A percentile compares a stretch with the other conserved stretches of the same genome.
These are phyloP conservation scores for Hipposideros larvatus DNA, from an alignment of 2,797 vertebrate species.

Conservation along the genomic window DNA sequence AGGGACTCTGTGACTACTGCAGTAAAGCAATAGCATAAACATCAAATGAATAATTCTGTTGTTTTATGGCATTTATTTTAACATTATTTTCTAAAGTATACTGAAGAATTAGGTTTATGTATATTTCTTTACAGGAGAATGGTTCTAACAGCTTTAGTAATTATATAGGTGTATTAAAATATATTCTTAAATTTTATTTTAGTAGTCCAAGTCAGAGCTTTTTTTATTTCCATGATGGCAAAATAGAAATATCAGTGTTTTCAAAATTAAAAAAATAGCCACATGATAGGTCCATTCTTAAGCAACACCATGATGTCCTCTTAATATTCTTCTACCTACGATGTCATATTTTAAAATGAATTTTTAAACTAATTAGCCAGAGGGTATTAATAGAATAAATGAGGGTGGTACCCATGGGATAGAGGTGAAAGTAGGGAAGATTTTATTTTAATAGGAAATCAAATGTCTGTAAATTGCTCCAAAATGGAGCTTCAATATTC, in stretches of 20 bases:
- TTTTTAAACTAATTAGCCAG: neutral
- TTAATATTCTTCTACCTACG: neutral
- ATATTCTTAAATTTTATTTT: neutral
- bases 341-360: neutral
- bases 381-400: neutral
- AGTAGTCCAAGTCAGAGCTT: neutral
- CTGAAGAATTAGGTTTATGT: neutral
- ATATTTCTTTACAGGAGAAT: conserved; percentile 27
- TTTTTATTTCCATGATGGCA: neutral
- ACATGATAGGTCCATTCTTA: neutral
- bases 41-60: neutral
- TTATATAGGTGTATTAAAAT: neutral
- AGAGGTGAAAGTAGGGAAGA: neutral
- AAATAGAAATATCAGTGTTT: neutral
- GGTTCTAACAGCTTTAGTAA: neutral
- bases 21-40: neutral
- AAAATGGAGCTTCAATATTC: neutral
- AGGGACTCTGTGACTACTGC: neutral
- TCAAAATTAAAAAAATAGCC: neutral
- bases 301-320: neutral
- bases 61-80: conserved; percentile 43
- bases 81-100: neutral
- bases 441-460: neutral
- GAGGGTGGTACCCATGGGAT: neutral
- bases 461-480: neutral